Evolutionary conservation across 2,113 vertebrate genomes (phyloP).

Genomic region (Microtus ochrogaster): DNA sequence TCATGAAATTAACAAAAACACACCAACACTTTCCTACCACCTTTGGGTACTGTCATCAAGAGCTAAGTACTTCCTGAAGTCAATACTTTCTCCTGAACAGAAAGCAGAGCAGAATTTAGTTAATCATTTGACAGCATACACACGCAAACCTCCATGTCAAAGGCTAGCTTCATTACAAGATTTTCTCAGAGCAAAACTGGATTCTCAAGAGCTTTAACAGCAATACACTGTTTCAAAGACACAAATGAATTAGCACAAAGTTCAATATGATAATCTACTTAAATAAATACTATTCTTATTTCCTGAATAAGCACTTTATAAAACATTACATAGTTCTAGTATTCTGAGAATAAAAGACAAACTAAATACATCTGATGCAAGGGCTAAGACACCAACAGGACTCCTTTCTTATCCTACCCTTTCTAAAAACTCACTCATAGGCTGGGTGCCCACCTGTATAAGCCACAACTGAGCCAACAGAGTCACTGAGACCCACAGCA

Average conservation of each 20-base stretch:
- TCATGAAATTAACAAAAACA: neutral
- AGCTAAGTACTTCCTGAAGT: neutral
- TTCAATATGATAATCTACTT: neutral
- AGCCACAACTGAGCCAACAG: neutral
- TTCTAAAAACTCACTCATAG: neutral
- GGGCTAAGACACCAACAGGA: neutral
- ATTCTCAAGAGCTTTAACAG: neutral
- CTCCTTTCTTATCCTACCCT: neutral
- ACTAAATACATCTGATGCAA: conserved; percentile 23
- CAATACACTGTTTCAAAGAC: conserved; percentile 40
- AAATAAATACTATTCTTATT: conserved; percentile 52
- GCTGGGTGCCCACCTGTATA: neutral
- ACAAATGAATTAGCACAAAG: conserved; percentile 52
- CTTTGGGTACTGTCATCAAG: neutral
- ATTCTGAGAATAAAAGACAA: conserved; percentile 51
- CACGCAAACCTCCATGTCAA: neutral
- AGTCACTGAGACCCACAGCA: neutral
- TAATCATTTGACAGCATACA: conserved; percentile 41
- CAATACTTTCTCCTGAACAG: conserved; percentile 31
- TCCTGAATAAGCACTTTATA: conserved; percentile 20
- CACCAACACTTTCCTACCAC: conserved; percentile 11
- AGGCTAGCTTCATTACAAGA: neutral
- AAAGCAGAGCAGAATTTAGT: conserved; percentile 27
- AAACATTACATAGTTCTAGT: conserved; percentile 1
- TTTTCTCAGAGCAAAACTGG: neutral